phyloP scores from a whole-genome alignment of 2,888 invertebrate genomes.

The Nemoura dubitans region DNA sequence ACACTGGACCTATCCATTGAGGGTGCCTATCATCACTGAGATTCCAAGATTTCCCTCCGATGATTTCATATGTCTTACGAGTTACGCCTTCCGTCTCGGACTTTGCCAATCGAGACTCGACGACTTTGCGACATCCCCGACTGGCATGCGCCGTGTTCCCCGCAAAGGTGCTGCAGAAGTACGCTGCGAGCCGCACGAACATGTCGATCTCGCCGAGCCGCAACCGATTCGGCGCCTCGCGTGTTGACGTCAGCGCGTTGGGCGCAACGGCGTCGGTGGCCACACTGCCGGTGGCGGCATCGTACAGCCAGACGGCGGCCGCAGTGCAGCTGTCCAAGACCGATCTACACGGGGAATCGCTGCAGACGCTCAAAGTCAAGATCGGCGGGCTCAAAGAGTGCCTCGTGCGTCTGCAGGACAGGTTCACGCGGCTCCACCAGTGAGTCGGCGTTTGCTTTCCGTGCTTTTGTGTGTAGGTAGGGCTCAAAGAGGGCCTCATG shows the following conservation, averaged over 20 bases:
- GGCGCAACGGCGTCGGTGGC: no score
- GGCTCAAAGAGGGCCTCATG: no score
- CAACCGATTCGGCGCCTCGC: not conserved
- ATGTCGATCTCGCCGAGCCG: not conserved
- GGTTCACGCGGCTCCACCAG: not conserved
- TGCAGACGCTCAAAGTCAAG: not conserved
- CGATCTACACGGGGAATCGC: not conserved
- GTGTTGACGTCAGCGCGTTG: not conserved
- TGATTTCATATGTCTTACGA: no score
- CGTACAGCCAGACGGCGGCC: not conserved
- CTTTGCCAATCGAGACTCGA: no score
- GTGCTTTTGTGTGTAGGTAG: not conserved
- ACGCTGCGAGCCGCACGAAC: not conserved
- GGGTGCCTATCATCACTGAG: no score
- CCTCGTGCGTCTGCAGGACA: not conserved
- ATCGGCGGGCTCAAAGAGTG: not conserved
- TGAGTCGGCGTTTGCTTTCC: not conserved
- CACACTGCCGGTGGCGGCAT: not conserved
- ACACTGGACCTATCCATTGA: no score
- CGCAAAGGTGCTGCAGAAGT: not conserved
- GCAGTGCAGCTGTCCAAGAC: not conserved
- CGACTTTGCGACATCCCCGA: no score
- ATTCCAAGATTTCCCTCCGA: no score
- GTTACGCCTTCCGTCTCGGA: no score
- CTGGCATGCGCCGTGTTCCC: not conserved